phyloP scores from a whole-genome alignment of 2,888 invertebrate species.

The Syrphus vitripennis region DNA sequence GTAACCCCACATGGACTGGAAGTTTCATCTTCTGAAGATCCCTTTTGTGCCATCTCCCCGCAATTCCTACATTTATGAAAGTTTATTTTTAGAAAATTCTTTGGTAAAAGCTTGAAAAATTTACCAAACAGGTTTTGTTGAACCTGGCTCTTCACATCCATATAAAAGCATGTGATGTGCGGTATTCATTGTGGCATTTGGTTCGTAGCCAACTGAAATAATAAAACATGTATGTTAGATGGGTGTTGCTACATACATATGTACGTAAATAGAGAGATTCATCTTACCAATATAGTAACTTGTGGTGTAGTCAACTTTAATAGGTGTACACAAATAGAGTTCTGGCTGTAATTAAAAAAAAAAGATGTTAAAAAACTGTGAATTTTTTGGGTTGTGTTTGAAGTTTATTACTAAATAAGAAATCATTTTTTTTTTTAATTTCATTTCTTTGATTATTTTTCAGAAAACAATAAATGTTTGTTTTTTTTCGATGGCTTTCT shows the following conservation, averaged over 20 bases:
- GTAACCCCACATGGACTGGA: slow-evolving; percentile 90
- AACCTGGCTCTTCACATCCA: slow-evolving; percentile 88
- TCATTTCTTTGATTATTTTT: no score
- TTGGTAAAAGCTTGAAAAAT: slow-evolving; percentile 72
- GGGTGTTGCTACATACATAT: neutral
- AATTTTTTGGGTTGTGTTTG: no score
- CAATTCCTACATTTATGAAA: slow-evolving; percentile 89
- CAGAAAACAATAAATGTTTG: no score
- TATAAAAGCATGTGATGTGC: slow-evolving; percentile 97
- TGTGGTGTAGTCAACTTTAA: slow-evolving; percentile 88
- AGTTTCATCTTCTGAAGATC: slow-evolving; percentile 82
- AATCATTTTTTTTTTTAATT: no score
- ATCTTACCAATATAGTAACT: slow-evolving; percentile 91
- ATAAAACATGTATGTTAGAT: neutral
- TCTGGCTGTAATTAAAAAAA: slow-evolving; percentile 88
- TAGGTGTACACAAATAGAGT: slow-evolving; percentile 94
- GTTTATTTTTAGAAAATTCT: neutral
- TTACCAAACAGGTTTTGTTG: slow-evolving; percentile 85
- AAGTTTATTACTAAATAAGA: no score
- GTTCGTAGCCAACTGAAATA: slow-evolving; percentile 92
- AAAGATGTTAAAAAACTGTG: neutral
- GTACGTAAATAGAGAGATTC: neutral
- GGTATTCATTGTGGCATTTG: slow-evolving; percentile 94
- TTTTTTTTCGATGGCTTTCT: no score
- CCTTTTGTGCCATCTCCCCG: slow-evolving; percentile 91